Percentiles rank a stretch among this genome's conserved stretches.
phyloP scores from a whole-genome alignment of 1,140 invertebrate genomes.

The Drosophila obscura region DNA sequence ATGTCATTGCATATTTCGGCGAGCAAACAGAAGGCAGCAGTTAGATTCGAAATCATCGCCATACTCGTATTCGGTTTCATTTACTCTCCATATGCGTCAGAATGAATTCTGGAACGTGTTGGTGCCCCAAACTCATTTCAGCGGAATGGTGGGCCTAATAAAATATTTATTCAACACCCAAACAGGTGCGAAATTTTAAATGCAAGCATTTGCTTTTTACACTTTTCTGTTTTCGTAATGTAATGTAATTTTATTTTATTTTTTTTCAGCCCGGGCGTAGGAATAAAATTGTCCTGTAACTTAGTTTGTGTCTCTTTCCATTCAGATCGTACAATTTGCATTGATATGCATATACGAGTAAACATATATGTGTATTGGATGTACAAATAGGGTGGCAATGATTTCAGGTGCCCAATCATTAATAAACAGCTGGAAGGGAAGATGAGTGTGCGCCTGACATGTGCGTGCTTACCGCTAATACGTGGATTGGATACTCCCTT shows the following conservation, averaged over 20 bases:
- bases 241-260: conserved; percentile 65
- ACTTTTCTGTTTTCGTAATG: conserved; percentile 49
- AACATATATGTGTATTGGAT: conserved; percentile 6
- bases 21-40: conserved; percentile 33
- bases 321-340: conserved; percentile 51
- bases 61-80: conserved; percentile 57
- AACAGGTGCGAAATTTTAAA: conserved; percentile 71
- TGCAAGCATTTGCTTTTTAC: conserved; percentile 55
- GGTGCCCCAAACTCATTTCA: conserved; percentile 53
- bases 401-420: conserved; percentile 46
- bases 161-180: conserved; percentile 65
- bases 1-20: conserved; percentile 49
- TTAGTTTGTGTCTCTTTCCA: conserved; percentile 33
- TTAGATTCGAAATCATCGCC: conserved; percentile 45
- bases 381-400: conserved; percentile 22
- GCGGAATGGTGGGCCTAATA: conserved; percentile 46
- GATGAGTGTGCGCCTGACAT: conserved; percentile 11
- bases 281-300: conserved; percentile 28
- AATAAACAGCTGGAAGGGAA: conserved; percentile 36
- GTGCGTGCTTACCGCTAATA: conserved; percentile 53
- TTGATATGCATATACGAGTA: conserved; percentile 20
- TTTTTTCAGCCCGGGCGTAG: conserved; percentile 30
- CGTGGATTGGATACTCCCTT: conserved; percentile 12
- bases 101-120: conserved; percentile 21
- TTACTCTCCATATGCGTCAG: conserved; percentile 30